Evolutionary conservation across 2,888 invertebrate species (phyloP).

Genomic region (Leptarthrus brevirostris): DNA sequence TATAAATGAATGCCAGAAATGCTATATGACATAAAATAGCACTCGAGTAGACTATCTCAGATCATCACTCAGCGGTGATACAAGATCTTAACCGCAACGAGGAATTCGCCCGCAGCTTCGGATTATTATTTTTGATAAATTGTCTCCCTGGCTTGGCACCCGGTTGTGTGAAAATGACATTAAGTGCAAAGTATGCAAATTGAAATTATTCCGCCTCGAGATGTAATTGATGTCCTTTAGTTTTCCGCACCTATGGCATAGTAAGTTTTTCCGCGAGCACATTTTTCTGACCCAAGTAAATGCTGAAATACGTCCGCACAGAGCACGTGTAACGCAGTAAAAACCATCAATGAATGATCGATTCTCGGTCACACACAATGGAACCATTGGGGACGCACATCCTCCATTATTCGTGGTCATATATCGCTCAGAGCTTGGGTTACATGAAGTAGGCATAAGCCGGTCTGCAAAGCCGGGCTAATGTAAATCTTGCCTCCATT

Average conservation of each 20-base stretch:
- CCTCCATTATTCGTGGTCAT: slow-evolving; percentile 54
- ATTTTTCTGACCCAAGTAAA: not conserved
- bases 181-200: slow-evolving; percentile 37
- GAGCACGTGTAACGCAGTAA: slow-evolving; percentile 29
- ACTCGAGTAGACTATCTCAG: slow-evolving; percentile 6
- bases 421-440: slow-evolving; percentile 31
- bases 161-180: slow-evolving; percentile 52
- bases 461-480: slow-evolving; percentile 18
- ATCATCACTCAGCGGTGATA: slow-evolving; percentile 21
- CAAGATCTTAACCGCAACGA: not conserved
- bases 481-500: slow-evolving; percentile 29
- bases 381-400: slow-evolving; percentile 58
- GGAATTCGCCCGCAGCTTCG: not conserved
- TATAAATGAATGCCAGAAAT: too few species aligned
- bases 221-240: slow-evolving; percentile 38
- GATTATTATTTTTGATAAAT: slow-evolving; percentile 19
- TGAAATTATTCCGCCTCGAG: slow-evolving; percentile 42
- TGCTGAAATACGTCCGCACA: not conserved
- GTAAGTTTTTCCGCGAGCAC: not conserved
- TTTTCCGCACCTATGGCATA: slow-evolving; percentile 26
- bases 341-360: slow-evolving; percentile 52
- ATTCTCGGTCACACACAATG: slow-evolving; percentile 55
- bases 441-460: slow-evolving; percentile 33
- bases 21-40: not conserved
- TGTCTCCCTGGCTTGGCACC: slow-evolving; percentile 1